phyloP scores from a whole-genome alignment of 2,113 vertebrate species.

The Oncorhynchus clarkii region DNA sequence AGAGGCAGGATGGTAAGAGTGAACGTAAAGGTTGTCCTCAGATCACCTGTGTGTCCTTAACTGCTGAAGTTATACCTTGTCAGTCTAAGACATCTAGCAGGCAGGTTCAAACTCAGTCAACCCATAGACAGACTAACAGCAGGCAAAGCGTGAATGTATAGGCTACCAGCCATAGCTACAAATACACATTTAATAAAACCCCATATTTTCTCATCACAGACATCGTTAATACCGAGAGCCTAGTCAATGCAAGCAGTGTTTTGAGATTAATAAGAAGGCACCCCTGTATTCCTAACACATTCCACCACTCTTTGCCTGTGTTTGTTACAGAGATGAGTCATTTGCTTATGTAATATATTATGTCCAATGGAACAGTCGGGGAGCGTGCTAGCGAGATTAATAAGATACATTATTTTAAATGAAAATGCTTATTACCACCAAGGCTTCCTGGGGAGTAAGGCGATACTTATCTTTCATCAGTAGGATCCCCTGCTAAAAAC shows the following conservation, averaged over 20 bases:
- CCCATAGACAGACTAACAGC: too few relatives aligned
- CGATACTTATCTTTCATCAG: conserved; percentile 57
- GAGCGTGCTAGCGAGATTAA: conserved; percentile 56
- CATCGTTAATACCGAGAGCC: not conserved
- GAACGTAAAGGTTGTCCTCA: not conserved
- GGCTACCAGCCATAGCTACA: not conserved
- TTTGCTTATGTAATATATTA: conserved; percentile 45
- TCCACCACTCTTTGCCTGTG: not conserved
- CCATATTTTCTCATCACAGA: not conserved
- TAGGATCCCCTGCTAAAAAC: conserved; percentile 43
- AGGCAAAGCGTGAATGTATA: too few relatives aligned
- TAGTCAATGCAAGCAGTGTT: not conserved
- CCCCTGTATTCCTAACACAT: not conserved
- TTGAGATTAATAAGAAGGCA: not conserved
- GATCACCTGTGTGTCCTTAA: not conserved
- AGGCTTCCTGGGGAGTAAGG: conserved; percentile 44
- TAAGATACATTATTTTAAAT: conserved; percentile 66
- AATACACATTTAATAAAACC: not conserved
- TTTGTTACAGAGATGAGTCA: conserved; percentile 16
- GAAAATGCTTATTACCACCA: conserved; percentile 63
- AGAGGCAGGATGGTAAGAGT: too few relatives aligned
- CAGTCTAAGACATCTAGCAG: too few relatives aligned
- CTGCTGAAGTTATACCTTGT: too few relatives aligned
- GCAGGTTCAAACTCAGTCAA: too few relatives aligned
- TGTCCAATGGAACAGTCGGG: conserved; percentile 34